Percentiles rank a stretch among this genome's conserved stretches.
These are phyloP conservation scores for Scomber japonicus DNA, from an alignment of 2,113 vertebrate species.

Conservation along the genomic window DNA sequence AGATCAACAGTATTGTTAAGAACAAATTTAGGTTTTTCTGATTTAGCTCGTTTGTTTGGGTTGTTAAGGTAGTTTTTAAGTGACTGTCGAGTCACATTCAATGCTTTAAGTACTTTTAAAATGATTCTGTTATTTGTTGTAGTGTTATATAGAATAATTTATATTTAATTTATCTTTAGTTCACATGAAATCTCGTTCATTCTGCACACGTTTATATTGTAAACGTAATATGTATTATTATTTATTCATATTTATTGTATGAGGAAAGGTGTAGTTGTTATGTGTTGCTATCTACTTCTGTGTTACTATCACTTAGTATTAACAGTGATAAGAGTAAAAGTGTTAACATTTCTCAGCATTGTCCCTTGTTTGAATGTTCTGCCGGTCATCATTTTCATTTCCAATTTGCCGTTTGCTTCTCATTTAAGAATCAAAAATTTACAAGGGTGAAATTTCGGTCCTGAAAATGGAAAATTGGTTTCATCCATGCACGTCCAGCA, in stretches of 20 bases:
- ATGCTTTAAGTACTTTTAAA: background rate
- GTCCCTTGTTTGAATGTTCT: constrained; percentile 13
- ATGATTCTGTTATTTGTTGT: background rate
- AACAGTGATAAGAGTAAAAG: constrained; percentile 16
- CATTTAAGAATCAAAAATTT: background rate
- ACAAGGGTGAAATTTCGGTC: background rate
- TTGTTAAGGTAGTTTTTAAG: background rate
- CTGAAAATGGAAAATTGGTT: constrained; percentile 8
- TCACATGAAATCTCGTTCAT: background rate
- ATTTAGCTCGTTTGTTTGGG: background rate
- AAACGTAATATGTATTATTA: too few relatives aligned
- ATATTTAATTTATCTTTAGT: constrained; percentile 2
- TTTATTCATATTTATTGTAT: background rate
- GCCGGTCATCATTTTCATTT: background rate
- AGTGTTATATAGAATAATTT: constrained; percentile 4
- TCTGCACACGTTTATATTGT: constrained; percentile 11
- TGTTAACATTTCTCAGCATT: constrained; percentile 12
- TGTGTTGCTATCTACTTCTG: constrained; percentile 5
- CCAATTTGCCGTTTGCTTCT: background rate
- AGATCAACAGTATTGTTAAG: constrained; percentile 2
- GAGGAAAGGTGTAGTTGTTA: background rate
- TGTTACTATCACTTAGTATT: background rate
- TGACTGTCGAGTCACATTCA: background rate
- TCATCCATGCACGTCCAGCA: background rate
- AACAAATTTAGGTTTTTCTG: background rate